These are phyloP conservation scores for Cardiocondyla obscurior DNA, from an alignment of 1,140 invertebrate genomes.

Conservation along the genomic window DNA sequence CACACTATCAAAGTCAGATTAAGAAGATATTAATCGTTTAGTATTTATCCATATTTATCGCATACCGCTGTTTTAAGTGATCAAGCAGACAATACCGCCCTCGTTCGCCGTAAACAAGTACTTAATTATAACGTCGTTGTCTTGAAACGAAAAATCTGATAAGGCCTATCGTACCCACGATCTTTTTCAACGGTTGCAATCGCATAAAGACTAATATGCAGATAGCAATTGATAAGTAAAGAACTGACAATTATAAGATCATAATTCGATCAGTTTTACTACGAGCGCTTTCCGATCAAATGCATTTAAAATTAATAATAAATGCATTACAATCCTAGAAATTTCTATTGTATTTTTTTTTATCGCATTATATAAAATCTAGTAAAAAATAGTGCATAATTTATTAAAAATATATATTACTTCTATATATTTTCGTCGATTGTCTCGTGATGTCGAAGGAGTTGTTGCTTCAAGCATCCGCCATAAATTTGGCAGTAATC, in stretches of 20 bases:
- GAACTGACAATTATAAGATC: slow-evolving; percentile 5
- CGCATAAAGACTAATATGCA: background rate
- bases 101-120: slow-evolving; percentile 31
- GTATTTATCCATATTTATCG: slow-evolving; percentile 45
- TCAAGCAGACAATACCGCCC: background rate
- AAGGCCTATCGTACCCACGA: background rate
- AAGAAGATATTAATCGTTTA: slow-evolving; percentile 29
- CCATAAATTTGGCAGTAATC: slow-evolving; percentile 32
- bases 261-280: background rate
- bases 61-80: slow-evolving; percentile 3
- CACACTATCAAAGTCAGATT: background rate
- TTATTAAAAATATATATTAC: background rate
- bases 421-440: slow-evolving; percentile 14
- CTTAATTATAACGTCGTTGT: slow-evolving; percentile 37
- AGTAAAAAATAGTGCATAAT: background rate
- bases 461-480: background rate
- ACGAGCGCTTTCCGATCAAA: background rate
- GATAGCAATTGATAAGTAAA: background rate
- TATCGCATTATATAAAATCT: background rate
- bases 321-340: too few species aligned
- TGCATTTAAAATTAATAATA: slow-evolving; percentile 9
- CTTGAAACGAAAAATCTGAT: background rate
- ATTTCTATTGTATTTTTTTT: background rate
- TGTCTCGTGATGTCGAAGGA: background rate
- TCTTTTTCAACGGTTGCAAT: background rate